These are phyloP conservation scores for Petrolisthes cinctipes DNA, from an alignment of 2,888 invertebrate species.

Conservation along the genomic window DNA sequence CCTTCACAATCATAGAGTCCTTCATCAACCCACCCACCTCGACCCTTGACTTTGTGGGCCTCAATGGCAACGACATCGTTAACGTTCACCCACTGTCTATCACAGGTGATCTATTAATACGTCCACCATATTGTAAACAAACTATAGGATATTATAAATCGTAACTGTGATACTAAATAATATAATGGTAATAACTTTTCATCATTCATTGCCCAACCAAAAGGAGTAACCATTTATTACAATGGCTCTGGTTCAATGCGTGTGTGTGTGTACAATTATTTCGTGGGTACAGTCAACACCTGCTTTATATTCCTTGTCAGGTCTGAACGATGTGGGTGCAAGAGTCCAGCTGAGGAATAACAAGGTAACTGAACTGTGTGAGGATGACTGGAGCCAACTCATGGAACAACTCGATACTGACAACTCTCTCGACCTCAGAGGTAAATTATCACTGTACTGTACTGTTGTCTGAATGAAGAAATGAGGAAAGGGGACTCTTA, in stretches of 20 bases:
- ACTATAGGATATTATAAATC: no score
- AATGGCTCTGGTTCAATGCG: background rate
- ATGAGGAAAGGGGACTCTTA: no score
- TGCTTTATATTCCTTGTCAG: no score
- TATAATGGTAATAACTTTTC: no score
- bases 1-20: background rate
- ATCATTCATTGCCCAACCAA: no score
- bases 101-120: no score
- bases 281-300: no score
- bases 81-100: background rate
- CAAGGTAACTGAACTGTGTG: slow-evolving; percentile 17
- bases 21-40: background rate
- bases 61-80: background rate
- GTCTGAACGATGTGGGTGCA: background rate
- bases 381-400: slow-evolving; percentile 17
- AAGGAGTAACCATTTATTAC: background rate
- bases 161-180: no score
- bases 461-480: no score
- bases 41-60: background rate
- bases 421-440: slow-evolving; percentile 4
- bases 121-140: no score
- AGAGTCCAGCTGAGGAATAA: slow-evolving; percentile 15
- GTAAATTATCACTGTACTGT: background rate
- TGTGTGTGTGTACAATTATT: background rate
- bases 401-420: background rate